A percentile compares a stretch with the other conserved stretches of the same genome.
Evolutionary conservation across 1,140 invertebrate genomes (phyloP).

Genomic region (Penaeus chinensis): DNA sequence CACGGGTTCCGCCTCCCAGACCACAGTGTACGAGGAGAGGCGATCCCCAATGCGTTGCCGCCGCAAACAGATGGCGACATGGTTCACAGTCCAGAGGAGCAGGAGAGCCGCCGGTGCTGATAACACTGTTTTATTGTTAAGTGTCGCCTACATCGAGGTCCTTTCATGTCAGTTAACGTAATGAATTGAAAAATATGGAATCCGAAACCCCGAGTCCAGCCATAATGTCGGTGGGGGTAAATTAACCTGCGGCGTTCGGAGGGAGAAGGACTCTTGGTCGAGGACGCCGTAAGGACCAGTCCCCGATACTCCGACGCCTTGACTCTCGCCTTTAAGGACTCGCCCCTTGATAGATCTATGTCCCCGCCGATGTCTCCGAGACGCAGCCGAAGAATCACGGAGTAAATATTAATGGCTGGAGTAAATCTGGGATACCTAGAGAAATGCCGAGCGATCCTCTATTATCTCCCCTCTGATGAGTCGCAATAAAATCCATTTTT

Average conservation of each 20-base stretch:
- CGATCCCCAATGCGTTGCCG: too few relatives aligned
- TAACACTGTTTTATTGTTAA: not conserved
- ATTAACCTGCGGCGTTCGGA: not conserved
- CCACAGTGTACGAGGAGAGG: too few relatives aligned
- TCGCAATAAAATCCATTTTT: constrained; percentile 27
- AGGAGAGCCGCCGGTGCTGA: too few relatives aligned
- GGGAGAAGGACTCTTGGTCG: not conserved
- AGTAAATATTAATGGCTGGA: constrained; percentile 50
- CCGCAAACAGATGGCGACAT: too few relatives aligned
- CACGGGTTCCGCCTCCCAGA: too few relatives aligned
- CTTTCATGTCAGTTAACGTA: constrained; percentile 36
- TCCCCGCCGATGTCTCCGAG: not conserved
- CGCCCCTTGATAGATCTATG: not conserved
- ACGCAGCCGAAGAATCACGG: constrained; percentile 33
- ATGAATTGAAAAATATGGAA: constrained; percentile 43
- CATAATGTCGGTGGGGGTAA: constrained; percentile 20
- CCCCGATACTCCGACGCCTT: too few relatives aligned
- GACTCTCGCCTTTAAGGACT: not conserved
- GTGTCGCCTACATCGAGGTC: not conserved
- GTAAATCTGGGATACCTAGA: constrained; percentile 32
- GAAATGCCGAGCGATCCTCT: not conserved
- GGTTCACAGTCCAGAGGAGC: too few relatives aligned
- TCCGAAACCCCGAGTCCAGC: constrained; percentile 31
- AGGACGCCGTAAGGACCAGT: not conserved
- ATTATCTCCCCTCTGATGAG: not conserved